These are phyloP conservation scores for Holacanthella duospinosa DNA, from an alignment of 2,888 invertebrate species.

Conservation along the genomic window DNA sequence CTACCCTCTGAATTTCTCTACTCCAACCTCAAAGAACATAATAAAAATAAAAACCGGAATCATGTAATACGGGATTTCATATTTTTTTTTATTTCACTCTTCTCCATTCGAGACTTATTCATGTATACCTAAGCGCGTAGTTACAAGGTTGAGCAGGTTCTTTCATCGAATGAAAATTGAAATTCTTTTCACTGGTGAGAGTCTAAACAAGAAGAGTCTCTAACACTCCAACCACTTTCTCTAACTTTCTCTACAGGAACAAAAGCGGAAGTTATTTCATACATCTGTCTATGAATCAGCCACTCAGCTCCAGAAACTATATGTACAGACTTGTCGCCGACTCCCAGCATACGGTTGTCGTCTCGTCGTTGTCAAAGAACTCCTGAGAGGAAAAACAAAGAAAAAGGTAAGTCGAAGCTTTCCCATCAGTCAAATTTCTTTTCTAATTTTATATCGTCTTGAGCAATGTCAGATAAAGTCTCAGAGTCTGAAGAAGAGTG, in stretches of 20 bases:
- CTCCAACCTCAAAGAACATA: neutral
- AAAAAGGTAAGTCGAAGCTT: slow-evolving; percentile 49
- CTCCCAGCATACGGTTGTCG: slow-evolving; percentile 53
- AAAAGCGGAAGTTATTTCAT: slow-evolving; percentile 54
- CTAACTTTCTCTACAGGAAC: slow-evolving; percentile 44
- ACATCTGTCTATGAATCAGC: slow-evolving; percentile 54
- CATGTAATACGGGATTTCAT: slow-evolving; percentile 2
- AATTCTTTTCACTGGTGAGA: neutral
- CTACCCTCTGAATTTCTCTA: neutral
- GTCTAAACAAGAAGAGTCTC: neutral
- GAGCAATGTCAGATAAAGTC: too few species aligned
- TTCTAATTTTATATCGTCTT: too few species aligned
- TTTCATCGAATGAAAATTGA: slow-evolving; percentile 1
- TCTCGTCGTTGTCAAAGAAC: slow-evolving; percentile 53
- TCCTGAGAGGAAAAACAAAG: slow-evolving; percentile 50
- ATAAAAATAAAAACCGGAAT: slow-evolving; percentile 1
- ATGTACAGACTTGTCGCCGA: slow-evolving; percentile 52
- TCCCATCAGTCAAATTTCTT: too few species aligned
- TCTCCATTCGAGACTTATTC: neutral
- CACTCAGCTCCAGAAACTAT: slow-evolving; percentile 52
- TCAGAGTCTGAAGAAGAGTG: neutral
- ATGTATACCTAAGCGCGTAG: neutral
- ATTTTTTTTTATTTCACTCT: neutral
- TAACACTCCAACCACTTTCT: neutral
- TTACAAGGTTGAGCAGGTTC: neutral